These are phyloP conservation scores for Rhyacichthys aspro DNA, from an alignment of 2,797 vertebrate species.

Conservation along the genomic window DNA sequence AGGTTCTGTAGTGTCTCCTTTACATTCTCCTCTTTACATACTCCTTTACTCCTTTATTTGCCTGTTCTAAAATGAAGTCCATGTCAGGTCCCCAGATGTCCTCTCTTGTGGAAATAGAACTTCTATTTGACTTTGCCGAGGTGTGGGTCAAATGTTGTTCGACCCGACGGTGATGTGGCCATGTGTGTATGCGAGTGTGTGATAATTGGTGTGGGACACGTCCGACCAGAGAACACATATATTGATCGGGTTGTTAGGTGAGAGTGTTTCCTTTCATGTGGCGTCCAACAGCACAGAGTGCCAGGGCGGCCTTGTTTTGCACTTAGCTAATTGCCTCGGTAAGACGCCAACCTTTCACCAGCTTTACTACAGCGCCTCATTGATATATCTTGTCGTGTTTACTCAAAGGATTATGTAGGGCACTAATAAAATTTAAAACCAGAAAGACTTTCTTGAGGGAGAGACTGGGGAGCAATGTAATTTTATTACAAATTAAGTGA, in stretches of 20 bases:
- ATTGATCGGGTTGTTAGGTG: constrained; percentile 69
- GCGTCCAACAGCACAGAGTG: constrained; percentile 37
- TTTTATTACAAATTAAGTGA: too few species aligned
- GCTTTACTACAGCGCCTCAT: constrained; percentile 13
- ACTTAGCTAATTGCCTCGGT: constrained; percentile 61
- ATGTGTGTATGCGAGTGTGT: constrained; percentile 25
- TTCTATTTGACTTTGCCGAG: constrained; percentile 58
- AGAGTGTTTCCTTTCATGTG: constrained; percentile 63
- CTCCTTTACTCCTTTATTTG: too few species aligned
- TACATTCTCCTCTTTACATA: too few species aligned
- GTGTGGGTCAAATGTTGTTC: constrained; percentile 57
- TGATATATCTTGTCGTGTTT: constrained; percentile 30
- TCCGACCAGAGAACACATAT: constrained; percentile 60
- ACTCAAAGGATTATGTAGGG: constrained; percentile 1
- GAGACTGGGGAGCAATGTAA: not conserved
- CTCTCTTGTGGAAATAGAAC: constrained; percentile 18
- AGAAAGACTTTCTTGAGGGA: constrained; percentile 2
- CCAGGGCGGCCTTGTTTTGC: constrained; percentile 36
- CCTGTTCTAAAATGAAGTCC: too few species aligned
- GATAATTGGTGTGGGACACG: constrained; percentile 69
- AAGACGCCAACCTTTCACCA: constrained; percentile 27
- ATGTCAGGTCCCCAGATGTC: not conserved
- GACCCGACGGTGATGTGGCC: constrained; percentile 21
- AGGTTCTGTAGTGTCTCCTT: too few species aligned
- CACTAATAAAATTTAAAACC: constrained; percentile 7